Conservation (phyloP, 1,140 invertebrate genomes). For the Meloidogyne chitwoodi region DNA sequence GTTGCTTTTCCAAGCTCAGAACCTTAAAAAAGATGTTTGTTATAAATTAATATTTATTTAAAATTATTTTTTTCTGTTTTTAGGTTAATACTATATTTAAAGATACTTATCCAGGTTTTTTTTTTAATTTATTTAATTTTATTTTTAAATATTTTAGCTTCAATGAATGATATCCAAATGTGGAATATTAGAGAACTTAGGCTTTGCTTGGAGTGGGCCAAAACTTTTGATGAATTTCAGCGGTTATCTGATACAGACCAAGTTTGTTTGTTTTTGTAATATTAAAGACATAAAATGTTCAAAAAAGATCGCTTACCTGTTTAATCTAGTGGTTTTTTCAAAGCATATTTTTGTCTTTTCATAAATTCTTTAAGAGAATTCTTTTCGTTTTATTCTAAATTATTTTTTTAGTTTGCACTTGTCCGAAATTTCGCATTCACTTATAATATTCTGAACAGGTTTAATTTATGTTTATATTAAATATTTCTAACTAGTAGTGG, state of each 20-base stretch:
- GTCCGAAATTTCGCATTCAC: constrained; percentile 59
- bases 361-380: too few species aligned
- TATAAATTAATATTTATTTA: constrained; percentile 7
- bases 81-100: constrained; percentile 52
- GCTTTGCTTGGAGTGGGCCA: constrained; percentile 59
- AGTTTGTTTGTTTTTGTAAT: constrained; percentile 25
- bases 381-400: too few species aligned
- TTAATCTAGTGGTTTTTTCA: too few species aligned
- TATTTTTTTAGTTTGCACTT: constrained; percentile 50
- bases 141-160: constrained; percentile 23
- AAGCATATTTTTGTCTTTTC: too few species aligned
- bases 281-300: too few species aligned
- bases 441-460: constrained; percentile 56
- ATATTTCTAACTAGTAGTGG: too few species aligned
- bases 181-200: constrained; percentile 59
- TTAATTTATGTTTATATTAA: constrained; percentile 44
- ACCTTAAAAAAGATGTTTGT: constrained; percentile 49
- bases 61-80: constrained; percentile 34
- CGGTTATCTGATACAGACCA: constrained; percentile 43
- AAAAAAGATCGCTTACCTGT: too few species aligned
- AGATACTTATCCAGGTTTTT: constrained; percentile 50
- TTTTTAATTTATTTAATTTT: not conserved
- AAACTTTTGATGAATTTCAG: constrained; percentile 58
- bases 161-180: constrained; percentile 60
- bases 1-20: constrained; percentile 42